Evolutionary conservation across 2,888 invertebrate genomes (phyloP), one percentile per base, ranked within the genome.

Genomic region (Eledone cirrhosa): DNA sequence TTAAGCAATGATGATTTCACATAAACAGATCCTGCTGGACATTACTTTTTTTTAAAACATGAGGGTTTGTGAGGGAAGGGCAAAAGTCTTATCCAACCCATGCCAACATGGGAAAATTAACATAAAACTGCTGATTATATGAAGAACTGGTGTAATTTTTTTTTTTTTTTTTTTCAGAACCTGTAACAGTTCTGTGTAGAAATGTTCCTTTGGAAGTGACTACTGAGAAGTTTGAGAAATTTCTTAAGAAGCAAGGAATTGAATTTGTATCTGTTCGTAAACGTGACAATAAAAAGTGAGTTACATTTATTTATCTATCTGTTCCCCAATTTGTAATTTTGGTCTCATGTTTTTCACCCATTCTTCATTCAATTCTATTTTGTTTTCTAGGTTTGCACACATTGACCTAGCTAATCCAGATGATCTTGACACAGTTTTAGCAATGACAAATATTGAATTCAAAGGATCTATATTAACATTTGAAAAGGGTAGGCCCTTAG

Each of bases 281-380:
- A 22, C 72, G 31, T 19, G 31, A 72, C 14, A 72, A 72, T 72
- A 72, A 72, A 72, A 72, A n/a, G 72, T 72, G 14, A 31, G 33
- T 63, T 22, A 19, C 11, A 63, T 13, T 63, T 24, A 63, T 19
- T 63, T 22, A 22, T 13, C 22, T 24, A 63, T 19, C 22, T 22
- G 3, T 63, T 19, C 11, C 63, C n/a, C 27, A n/a, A 8, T 41
- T 41, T 41, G 11, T 41, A 11, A 0, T 3, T 41, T 5, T 41
- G 19, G 29, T 4, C 16, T 16, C 19, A 22, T 33, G 19, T 27
- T 7, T 69, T 67, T 31, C 13, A 0, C 27, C 14, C 8, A 27
- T 31, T 16, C 22, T 11, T 31, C 16, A 19, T 8, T 67, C 14
- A 14, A 1, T 27, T 22, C 1, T 27, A n/a, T 29, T 27, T 16